Conservation (phyloP, 2,888 invertebrate species). For the Noctua janthe region DNA sequence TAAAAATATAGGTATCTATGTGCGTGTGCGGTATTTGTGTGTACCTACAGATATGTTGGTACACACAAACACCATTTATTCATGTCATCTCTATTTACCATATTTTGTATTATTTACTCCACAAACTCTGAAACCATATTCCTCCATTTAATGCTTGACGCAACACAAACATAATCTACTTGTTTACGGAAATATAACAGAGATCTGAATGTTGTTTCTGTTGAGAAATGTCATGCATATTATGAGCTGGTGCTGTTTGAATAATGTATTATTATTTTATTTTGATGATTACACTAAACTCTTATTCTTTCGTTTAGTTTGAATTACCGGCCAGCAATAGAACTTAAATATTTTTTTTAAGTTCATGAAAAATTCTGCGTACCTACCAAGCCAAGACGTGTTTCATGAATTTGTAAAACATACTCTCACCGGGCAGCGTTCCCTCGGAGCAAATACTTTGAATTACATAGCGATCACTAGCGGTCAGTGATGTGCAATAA, state of each 20-base stretch:
- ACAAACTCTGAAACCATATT: neutral
- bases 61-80: neutral
- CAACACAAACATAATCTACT: neutral
- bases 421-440: neutral
- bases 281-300: no score
- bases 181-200: neutral
- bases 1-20: neutral
- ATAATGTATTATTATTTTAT: neutral
- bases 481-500: constrained; percentile 1
- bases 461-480: neutral
- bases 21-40: no score
- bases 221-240: constrained; percentile 5
- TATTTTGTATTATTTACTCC: neutral
- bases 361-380: no score
- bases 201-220: neutral
- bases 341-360: neutral
- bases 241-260: neutral
- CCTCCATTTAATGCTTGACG: neutral
- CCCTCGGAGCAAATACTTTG: no score
- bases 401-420: neutral
- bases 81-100: neutral
- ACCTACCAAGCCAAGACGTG: neutral
- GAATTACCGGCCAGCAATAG: neutral
- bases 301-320: no score
- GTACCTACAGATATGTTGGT: neutral